Evolutionary conservation across 2,888 invertebrate genomes (phyloP).

Genomic region (Trichopoda pennipes): DNA sequence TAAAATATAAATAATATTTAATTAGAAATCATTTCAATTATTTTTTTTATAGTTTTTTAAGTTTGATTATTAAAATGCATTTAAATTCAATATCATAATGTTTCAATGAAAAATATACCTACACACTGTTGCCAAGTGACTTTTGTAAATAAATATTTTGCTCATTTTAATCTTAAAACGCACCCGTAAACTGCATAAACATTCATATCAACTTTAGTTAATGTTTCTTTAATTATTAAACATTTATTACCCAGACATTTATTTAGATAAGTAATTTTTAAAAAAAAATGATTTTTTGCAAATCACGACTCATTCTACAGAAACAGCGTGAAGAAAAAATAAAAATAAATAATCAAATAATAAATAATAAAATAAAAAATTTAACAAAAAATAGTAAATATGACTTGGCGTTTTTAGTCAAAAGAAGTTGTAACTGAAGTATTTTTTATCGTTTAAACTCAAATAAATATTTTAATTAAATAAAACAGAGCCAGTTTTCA

Average conservation of each 20-base stretch:
- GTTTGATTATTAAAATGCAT: not conserved
- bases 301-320: conserved; percentile 48
- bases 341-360: too few species aligned
- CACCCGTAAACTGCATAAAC: conserved; percentile 56
- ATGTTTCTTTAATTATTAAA: not conserved
- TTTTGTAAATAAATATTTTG: conserved; percentile 20
- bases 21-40: conserved; percentile 15
- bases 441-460: conserved; percentile 15
- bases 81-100: not conserved
- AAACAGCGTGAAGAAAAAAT: conserved; percentile 14
- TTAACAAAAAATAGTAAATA: conserved; percentile 36
- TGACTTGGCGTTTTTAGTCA: conserved; percentile 53
- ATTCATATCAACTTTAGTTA: conserved; percentile 44
- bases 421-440: conserved; percentile 35
- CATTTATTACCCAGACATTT: conserved; percentile 40
- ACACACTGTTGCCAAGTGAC: conserved; percentile 2
- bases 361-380: not conserved
- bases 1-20: conserved; percentile 13
- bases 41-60: not conserved
- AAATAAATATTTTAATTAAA: conserved; percentile 51
- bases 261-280: conserved; percentile 39
- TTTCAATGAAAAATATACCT: conserved; percentile 7
- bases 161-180: conserved; percentile 35
- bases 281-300: conserved; percentile 42
- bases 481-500: not conserved